Base-by-base conservation (phyloP, 2,113 vertebrate genomes). In the Seriola aureovittata region DNA sequence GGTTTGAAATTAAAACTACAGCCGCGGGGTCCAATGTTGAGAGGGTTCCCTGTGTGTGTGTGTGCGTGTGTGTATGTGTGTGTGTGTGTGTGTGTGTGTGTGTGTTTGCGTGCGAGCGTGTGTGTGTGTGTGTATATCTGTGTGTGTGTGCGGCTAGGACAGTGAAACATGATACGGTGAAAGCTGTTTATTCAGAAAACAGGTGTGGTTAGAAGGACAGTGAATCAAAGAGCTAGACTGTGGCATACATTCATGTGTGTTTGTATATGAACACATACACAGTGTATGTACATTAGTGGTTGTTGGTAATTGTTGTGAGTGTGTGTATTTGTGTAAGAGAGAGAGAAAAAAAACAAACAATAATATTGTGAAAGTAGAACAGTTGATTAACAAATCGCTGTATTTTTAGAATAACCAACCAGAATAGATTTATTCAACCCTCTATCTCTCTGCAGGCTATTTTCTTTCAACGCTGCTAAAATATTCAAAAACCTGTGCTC, bases 1-100 rank as follows among this genome's bases (percentile, higher is more conserved):
- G 0, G 69, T 84, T 85, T 86, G 72, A 86, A 93, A 91, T 80
- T 75, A 88, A 91, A 82, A 71, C 52, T 85, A 70, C 72, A 69
- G 58, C 75, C 58, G 11, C 42, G 32, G 79, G 62, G 80, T 36
- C 76, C 3, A 3, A 58, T 64, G 70, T 76, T 16, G 21, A 71
- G 75, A 25, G 25, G 29, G 57, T 4, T 50, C 4, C 34, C 34
- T 36, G 14, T 62, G 12, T 42, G 40, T 42, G 40, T 42, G 10
- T 42, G 40, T 42, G 40, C 3, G 34, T 5, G 52, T 34, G 48
- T 42, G 40, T 42, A 9, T 42, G 10, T 42, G 40, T 42, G 40
- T 10, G 34, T 7, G 52, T 38, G 48, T 1, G 62, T 34, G 74
- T 70, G 21, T 64, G 36, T 46, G 6, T 48, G 55, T 2, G 25